phyloP scores from a whole-genome alignment of 2,113 vertebrate genomes.

The Callipepla squamata region DNA sequence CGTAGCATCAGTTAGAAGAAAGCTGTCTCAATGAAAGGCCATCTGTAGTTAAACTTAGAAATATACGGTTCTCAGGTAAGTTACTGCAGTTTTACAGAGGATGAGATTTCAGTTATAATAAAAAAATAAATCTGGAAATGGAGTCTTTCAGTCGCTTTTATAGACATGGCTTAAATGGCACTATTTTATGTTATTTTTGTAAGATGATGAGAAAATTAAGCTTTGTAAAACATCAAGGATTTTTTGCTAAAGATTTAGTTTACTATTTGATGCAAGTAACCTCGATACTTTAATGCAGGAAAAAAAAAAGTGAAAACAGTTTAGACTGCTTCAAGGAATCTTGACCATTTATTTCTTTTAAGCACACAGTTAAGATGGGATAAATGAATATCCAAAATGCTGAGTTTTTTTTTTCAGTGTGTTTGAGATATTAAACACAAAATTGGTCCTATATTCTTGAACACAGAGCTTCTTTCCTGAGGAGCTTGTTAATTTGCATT shows the following conservation, averaged over 20 bases:
- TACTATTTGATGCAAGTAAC: background rate
- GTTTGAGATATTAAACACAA: background rate
- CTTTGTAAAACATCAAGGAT: background rate
- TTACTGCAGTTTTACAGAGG: background rate
- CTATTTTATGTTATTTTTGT: background rate
- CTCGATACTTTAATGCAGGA: background rate
- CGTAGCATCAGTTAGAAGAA: background rate
- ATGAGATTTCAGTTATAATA: background rate
- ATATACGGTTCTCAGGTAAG: background rate
- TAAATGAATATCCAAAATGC: background rate
- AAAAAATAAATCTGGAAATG: background rate
- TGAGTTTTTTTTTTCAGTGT: background rate
- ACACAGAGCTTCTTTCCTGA: background rate
- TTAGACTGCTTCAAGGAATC: background rate
- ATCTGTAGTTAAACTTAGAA: too few species aligned
- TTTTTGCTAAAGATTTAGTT: background rate
- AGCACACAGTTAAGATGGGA: background rate
- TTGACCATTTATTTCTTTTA: background rate
- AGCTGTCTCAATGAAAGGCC: background rate
- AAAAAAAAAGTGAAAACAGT: background rate
- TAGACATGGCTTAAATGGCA: background rate
- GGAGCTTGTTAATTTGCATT: background rate
- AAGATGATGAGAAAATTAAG: background rate
- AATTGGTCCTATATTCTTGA: too few species aligned
- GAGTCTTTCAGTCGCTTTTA: background rate